phyloP scores from a whole-genome alignment of 1,140 invertebrate species.

The Drosophila bifasciata region DNA sequence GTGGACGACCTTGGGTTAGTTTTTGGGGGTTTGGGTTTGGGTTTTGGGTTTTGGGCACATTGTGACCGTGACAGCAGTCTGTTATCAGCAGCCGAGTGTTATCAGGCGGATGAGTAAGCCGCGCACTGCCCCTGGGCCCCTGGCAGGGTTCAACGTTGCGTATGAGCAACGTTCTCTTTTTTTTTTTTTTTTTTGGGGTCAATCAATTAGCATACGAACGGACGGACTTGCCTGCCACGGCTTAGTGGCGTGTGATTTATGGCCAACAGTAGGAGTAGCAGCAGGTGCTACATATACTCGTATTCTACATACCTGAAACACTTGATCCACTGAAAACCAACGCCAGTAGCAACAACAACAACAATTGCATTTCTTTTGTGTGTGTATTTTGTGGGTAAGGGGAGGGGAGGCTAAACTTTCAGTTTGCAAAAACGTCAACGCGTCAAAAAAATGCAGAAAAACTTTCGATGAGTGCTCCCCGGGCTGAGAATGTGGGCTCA shows the following conservation, averaged over 20 bases:
- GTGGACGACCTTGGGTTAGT: conserved; percentile 27
- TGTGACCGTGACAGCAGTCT: conserved; percentile 19
- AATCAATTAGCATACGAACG: conserved; percentile 42
- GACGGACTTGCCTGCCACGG: not conserved
- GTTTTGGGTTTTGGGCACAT: not conserved
- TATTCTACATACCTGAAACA: conserved; percentile 44
- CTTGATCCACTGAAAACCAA: conserved; percentile 26
- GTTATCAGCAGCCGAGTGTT: conserved; percentile 29
- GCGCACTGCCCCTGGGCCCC: conserved; percentile 17
- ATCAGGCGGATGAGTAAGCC: conserved; percentile 33
- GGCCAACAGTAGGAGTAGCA: not conserved
- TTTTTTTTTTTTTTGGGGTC: conserved; percentile 16
- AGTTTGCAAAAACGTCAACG: conserved; percentile 26
- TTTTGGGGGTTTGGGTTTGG: too few species aligned
- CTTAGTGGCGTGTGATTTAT: conserved; percentile 46
- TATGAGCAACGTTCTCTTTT: conserved; percentile 35
- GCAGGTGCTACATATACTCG: too few species aligned
- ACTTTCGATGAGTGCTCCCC: conserved; percentile 5
- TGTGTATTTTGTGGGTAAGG: not conserved
- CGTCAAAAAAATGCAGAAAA: conserved; percentile 9
- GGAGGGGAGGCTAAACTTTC: conserved; percentile 16
- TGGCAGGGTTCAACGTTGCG: conserved; percentile 38
- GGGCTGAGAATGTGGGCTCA: not conserved
- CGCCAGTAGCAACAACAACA: conserved; percentile 15
- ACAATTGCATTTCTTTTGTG: conserved; percentile 17